These are phyloP conservation scores for Halocaridina rubra DNA, from an alignment of 2,888 invertebrate genomes.

Conservation along the genomic window DNA sequence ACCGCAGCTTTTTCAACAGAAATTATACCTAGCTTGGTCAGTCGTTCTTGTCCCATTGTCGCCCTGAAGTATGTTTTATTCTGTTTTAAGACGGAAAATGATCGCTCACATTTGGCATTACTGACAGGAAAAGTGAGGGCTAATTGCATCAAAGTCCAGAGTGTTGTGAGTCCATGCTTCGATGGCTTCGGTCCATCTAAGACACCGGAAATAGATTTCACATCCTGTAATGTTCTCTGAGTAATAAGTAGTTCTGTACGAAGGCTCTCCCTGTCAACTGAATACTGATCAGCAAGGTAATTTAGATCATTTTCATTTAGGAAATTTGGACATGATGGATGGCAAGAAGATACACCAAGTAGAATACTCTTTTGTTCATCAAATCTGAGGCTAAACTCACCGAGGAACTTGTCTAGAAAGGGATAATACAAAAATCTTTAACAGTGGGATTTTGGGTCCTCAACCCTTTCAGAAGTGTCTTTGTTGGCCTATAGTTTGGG, in stretches of 20 bases:
- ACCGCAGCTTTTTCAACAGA: not conserved
- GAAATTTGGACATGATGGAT: not conserved
- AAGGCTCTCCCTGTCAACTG: not conserved
- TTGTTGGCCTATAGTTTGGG: not conserved
- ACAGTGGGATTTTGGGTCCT: not conserved
- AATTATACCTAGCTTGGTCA: not conserved
- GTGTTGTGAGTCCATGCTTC: not conserved
- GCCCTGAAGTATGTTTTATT: not conserved
- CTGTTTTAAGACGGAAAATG: not conserved
- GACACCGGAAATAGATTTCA: not conserved
- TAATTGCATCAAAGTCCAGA: not conserved
- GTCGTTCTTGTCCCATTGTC: not conserved
- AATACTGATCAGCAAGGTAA: not conserved
- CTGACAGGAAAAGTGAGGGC: no score
- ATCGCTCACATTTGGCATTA: no score
- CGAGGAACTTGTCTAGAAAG: not conserved
- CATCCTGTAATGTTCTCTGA: not conserved
- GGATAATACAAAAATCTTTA: not conserved
- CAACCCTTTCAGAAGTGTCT: not conserved
- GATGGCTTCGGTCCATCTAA: no score
- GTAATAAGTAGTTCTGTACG: not conserved
- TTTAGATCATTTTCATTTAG: not conserved
- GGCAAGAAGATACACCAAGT: not conserved
- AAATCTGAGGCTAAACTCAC: not conserved
- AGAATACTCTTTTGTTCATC: not conserved